These are phyloP conservation scores for Cossypha niveicapilla DNA, from an alignment of 2,797 vertebrate genomes.

Conservation along the genomic window DNA sequence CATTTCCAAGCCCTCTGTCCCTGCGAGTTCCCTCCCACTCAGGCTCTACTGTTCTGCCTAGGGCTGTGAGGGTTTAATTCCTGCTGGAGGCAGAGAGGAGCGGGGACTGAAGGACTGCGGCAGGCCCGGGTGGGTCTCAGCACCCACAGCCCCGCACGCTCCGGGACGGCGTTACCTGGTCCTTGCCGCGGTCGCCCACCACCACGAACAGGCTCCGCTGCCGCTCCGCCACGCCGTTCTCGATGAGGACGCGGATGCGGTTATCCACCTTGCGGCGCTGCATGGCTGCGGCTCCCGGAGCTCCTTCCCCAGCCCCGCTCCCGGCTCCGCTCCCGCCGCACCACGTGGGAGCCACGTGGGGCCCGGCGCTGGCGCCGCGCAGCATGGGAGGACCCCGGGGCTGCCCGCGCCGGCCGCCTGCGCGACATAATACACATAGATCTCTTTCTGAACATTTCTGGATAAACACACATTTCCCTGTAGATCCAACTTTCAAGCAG, in stretches of 20 bases:
- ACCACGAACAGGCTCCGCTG: slow-evolving; percentile 89
- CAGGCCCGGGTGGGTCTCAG: rapidly evolving
- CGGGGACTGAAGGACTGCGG: rapidly evolving
- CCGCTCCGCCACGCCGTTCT: slow-evolving; percentile 88
- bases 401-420: neutral
- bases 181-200: slow-evolving; percentile 92
- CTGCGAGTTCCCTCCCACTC: neutral
- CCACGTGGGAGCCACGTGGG: neutral
- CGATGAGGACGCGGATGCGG: slow-evolving; percentile 92
- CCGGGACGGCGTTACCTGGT: slow-evolving; percentile 70
- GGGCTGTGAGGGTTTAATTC: neutral
- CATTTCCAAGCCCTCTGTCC: rapidly evolving
- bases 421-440: rapidly evolving
- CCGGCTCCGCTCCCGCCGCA: neutral
- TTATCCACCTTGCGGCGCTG: slow-evolving; percentile 95
- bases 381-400: neutral
- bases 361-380: neutral
- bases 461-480: rapidly evolving
- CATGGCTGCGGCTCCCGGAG: slow-evolving; percentile 52
- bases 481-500: rapidly evolving
- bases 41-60: rapidly evolving
- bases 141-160: neutral
- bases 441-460: rapidly evolving
- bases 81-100: neutral
- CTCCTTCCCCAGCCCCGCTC: neutral